Base-by-base conservation (phyloP, 2,797 vertebrate species). In the Acanthurus leucopareius region DNA sequence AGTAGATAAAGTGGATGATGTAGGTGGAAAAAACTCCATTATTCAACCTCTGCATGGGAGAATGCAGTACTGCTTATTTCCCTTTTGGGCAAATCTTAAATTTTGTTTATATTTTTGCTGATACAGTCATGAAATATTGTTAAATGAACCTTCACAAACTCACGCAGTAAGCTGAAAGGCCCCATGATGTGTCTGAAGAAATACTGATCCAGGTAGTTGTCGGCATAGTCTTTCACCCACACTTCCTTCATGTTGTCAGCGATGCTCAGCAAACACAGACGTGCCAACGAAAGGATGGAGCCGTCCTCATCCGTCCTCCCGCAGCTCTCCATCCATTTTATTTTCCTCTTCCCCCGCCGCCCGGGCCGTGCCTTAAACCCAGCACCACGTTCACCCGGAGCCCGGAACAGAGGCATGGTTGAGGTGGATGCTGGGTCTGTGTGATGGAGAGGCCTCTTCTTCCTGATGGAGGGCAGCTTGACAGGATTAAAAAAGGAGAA, bases 121-220 rank as follows among this genome's bases (percentile, higher is more conserved):
- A 40, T 40, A 40, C 38, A 3, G 14, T 52, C 20, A 60, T 16
- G 6, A 15, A 13, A 35, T 16, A 20, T 6, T 28, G 19, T 32
- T 52, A 7, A n/a, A 54, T 6, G 49, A 54, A 10, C 8, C 56
- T 28, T 57, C 8, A 53, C 28, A 66, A 9, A 93, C 96, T 95
- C 92, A 97, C 96, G 91, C 62, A 97, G 93, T 6, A 92, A 73
- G 6, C 90, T 96, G 89, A 97, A 97, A 67, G 97, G 97, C 0
- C 97, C 97, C 92, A 97, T 93, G 76, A 97, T 62, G 85, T 96
- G 91, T 82, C 95, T 94, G 87, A 97, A 97, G 7, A 79, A 83
- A 61, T 96, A 96, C n/a, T 94, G 93, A 2, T 96, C 95, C 91
- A 97, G 88, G 92, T 96, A 96, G 16, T 96, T 96, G 20, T 97